These are phyloP conservation scores for Drosophila paucipuncta DNA, from an alignment of 2,888 invertebrate genomes.

Conservation along the genomic window DNA sequence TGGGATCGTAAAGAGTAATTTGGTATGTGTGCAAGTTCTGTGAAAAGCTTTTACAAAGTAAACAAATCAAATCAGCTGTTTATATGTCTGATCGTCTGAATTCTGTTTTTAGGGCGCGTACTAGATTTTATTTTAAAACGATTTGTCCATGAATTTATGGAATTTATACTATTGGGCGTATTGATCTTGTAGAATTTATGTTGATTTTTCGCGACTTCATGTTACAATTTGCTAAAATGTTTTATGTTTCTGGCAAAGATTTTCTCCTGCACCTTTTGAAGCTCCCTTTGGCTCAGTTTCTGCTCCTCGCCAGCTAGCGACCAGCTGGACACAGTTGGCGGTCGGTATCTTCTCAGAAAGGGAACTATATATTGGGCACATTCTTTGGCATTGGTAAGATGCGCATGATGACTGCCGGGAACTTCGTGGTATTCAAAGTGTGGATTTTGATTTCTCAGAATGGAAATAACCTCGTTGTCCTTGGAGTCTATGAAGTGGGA, in stretches of 20 bases:
- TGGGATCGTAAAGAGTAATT: background rate
- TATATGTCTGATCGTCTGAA: background rate
- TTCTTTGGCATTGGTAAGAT: slow-evolving; percentile 88
- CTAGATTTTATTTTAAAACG: background rate
- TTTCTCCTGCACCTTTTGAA: slow-evolving; percentile 26
- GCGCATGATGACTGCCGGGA: slow-evolving; percentile 90
- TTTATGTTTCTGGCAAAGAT: slow-evolving; percentile 23
- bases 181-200: background rate
- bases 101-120: too few relatives aligned
- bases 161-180: background rate
- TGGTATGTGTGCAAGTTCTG: background rate
- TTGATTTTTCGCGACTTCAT: background rate
- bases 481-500: slow-evolving; percentile 86
- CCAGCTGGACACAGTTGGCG: slow-evolving; percentile 45
- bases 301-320: slow-evolving; percentile 38
- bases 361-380: slow-evolving; percentile 86
- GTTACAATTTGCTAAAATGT: slow-evolving; percentile 44
- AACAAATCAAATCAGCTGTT: background rate
- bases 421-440: slow-evolving; percentile 88
- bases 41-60: background rate
- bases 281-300: slow-evolving; percentile 7
- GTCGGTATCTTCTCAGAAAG: slow-evolving; percentile 61
- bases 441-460: slow-evolving; percentile 87
- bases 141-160: background rate
- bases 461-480: slow-evolving; percentile 86